Conservation (phyloP, 2,888 invertebrate genomes). For the Himalopsyche kuldschensis region DNA sequence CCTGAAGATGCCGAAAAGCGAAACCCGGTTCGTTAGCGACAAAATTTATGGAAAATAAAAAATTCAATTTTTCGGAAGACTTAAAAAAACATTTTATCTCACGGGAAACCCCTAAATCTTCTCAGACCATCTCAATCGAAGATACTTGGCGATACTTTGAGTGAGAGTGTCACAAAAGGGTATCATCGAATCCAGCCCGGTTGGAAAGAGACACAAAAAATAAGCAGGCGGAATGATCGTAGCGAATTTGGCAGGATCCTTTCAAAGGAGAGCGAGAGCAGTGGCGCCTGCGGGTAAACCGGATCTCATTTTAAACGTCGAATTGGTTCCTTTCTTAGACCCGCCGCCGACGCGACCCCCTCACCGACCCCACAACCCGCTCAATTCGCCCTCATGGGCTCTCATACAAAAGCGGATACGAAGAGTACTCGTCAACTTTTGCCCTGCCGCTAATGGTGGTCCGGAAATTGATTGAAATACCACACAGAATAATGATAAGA, state of each 20-base stretch:
- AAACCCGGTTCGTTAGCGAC: too few relatives aligned
- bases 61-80: background rate
- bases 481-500: background rate
- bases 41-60: too few relatives aligned
- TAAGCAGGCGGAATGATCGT: slow-evolving; percentile 1
- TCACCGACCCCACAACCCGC: background rate
- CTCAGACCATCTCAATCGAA: background rate
- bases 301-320: slow-evolving; percentile 33
- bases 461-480: background rate
- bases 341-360: slow-evolving; percentile 12
- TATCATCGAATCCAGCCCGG: background rate
- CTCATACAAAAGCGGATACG: background rate
- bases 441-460: background rate
- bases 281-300: slow-evolving; percentile 21
- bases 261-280: slow-evolving; percentile 6
- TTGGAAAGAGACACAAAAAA: slow-evolving; percentile 1
- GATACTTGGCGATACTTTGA: background rate
- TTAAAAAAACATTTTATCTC: background rate
- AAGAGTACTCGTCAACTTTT: background rate
- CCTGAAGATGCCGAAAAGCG: too few relatives aligned
- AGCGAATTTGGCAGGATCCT: background rate
- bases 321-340: slow-evolving; percentile 32
- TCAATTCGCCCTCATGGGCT: background rate
- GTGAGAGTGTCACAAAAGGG: background rate
- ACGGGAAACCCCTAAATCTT: background rate